Evolutionary conservation across 2,888 invertebrate species (phyloP), one percentile per base, ranked within the genome.

Genomic region (Diplolepis rosae): DNA sequence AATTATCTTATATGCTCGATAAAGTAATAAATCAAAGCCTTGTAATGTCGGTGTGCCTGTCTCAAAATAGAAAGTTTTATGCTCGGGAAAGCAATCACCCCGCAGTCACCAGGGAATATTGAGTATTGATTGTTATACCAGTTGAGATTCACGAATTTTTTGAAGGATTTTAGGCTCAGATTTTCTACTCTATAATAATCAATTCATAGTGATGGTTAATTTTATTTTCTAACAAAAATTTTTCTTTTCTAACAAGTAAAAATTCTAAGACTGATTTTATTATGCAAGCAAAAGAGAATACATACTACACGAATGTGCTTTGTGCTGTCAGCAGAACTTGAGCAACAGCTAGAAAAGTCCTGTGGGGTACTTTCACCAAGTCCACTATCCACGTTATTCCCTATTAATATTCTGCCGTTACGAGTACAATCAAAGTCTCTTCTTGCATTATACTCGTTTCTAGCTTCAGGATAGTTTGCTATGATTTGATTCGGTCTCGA

Each of bases 341-440:
- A 89, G 79, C 88, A 88, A 80, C 88, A 88, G 78, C 88, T 88
- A 81, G 88, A 89, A 80, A 88, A 88, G 79, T 89, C 88, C 80
- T 88, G 88, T 28, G 88, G 86, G 71, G 88, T 89, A 78, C 88
- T 89, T 79, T 89, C 88, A 66, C 88, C 88, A 71, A 89, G 84
- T 73, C 88, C 88, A 74, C 88, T 88, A 83, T 88, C 88, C 77
- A 80, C 84, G 78, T 87, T 86, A 83, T 80, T 85, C 73, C 83
- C 86, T 83, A 87, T 83, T 73, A 85, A 81, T 77, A 87, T 81
- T 86, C 85, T 83, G 79, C 83, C 83, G 80, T 83, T 87, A 77
- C 85, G 85, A 78, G 82, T 78, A 80, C 81, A 84, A 82, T 87
- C 85, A 82, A 83, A 85, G 77, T 87, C 86, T 82, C 81, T 85